Base-by-base conservation (phyloP, 2,113 vertebrate species). In the Tamias sibiricus region DNA sequence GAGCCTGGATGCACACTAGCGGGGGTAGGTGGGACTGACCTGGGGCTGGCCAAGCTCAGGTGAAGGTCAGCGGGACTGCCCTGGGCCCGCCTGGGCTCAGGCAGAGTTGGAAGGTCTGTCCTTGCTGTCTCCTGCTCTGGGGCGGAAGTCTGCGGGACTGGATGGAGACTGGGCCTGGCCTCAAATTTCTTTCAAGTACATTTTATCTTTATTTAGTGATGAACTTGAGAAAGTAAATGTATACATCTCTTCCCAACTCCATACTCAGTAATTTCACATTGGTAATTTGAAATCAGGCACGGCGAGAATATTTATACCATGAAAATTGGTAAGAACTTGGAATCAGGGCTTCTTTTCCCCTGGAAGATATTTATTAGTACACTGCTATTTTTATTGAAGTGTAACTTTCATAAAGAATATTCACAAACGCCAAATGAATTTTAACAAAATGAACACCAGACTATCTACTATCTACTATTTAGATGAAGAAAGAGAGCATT, bases 381-480 rank as follows among this genome's bases (percentile, higher is more conserved):
- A 68, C 44, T 44, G 49, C 44, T 44, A 2, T n/a, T 90, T 89
- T 66, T 62, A 80, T 13, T 90, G 4, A 75, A 49, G 10, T 89
- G 44, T 86, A 81, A 87, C 49, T 76, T n/a, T 37, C 37, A 85
- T 2, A 93, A 47, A 95, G 49, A 86, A 95, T 52, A 90, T 52
- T 88, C 37, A 75, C 40, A 86, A 85, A 59, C 69, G 28, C 7
- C 42, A 6, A 19, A 35, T 59, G 28, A 68, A n/a, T 47, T 80
- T 40, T 85, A 72, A 84, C 35, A n/a, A 89, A 86, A 19, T 81
- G 57, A 81, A 95, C 74, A 90, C 2, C 35, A 62, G 16, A 44
- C 8, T 59, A 59, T 69, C 32, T 16, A 44, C 8, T 59, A 59
- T 69, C 32, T 16, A 80, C 9, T 59, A 69, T n/a, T 40, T 24